These are phyloP conservation scores for Urocolius indicus DNA, from an alignment of 2,113 vertebrate genomes.

Conservation along the genomic window DNA sequence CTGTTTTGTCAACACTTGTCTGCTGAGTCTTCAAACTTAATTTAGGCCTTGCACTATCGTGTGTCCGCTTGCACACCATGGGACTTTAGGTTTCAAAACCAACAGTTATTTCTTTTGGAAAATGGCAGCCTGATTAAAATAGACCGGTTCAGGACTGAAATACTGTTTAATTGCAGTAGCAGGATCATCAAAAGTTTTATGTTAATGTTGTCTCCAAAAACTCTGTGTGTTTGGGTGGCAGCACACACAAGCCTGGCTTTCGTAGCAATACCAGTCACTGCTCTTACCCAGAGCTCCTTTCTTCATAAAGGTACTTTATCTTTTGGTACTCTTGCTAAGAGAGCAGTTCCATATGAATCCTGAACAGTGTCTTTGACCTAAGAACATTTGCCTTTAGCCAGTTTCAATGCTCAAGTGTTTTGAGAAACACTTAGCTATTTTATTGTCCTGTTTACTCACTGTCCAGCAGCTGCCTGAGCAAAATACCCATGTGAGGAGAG, in stretches of 20 bases:
- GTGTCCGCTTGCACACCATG: neutral
- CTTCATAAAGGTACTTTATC: neutral
- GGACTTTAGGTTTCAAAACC: neutral
- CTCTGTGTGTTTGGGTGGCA: fast-evolving
- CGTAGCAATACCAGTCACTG: neutral
- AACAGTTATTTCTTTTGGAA: neutral
- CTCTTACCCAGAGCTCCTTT: neutral
- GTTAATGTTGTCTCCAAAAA: neutral
- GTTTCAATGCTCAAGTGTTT: neutral
- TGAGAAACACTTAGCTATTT: neutral
- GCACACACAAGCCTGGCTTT: neutral
- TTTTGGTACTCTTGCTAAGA: neutral
- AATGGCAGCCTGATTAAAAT: neutral
- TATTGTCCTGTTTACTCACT: neutral
- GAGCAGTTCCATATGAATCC: neutral
- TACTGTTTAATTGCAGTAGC: neutral
- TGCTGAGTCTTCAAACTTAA: neutral
- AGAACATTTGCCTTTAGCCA: neutral
- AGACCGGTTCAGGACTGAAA: neutral
- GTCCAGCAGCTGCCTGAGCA: neutral
- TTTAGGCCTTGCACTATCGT: neutral
- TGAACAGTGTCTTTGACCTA: neutral
- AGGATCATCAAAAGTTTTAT: neutral
- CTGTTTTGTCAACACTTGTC: neutral
- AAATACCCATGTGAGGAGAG: neutral